These are phyloP conservation scores for Austrofundulus limnaeus DNA, from an alignment of 2,113 vertebrate species.

Conservation along the genomic window DNA sequence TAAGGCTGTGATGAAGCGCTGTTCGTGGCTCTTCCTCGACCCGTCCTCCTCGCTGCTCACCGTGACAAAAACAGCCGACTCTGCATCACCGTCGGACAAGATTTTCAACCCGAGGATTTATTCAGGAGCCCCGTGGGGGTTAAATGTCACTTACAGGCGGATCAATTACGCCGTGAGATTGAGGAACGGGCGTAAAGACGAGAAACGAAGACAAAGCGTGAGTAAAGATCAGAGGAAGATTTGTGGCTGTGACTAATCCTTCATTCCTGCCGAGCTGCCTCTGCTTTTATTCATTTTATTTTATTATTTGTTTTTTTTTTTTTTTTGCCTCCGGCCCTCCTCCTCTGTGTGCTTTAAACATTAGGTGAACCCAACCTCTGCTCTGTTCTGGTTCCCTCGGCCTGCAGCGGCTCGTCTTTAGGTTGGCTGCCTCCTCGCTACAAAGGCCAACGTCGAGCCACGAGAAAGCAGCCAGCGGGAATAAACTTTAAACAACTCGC, in stretches of 20 bases:
- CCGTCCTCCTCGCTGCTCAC: constrained; percentile 26
- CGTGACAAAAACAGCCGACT: constrained; percentile 45
- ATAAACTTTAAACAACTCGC: constrained; percentile 13
- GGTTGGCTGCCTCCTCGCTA: constrained; percentile 29
- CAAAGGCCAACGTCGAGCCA: constrained; percentile 33
- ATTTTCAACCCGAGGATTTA: constrained; percentile 56
- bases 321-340: constrained; percentile 21
- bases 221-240: constrained; percentile 68
- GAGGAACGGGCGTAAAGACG: constrained; percentile 46
- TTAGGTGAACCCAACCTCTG: constrained; percentile 40
- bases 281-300: constrained; percentile 55
- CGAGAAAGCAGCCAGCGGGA: constrained; percentile 12
- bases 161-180: constrained; percentile 65
- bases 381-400: constrained; percentile 20
- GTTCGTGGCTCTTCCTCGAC: constrained; percentile 32
- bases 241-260: constrained; percentile 74
- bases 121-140: constrained; percentile 61
- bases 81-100: constrained; percentile 45
- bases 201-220: constrained; percentile 65
- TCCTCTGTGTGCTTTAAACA: constrained; percentile 46
- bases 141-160: constrained; percentile 63
- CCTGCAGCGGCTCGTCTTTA: constrained; percentile 46
- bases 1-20: constrained; percentile 28
- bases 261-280: constrained; percentile 52
- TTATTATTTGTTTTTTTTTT: too few relatives aligned